These are phyloP conservation scores for Acanthurus lineatus DNA, from an alignment of 2,797 vertebrate species.

Conservation along the genomic window DNA sequence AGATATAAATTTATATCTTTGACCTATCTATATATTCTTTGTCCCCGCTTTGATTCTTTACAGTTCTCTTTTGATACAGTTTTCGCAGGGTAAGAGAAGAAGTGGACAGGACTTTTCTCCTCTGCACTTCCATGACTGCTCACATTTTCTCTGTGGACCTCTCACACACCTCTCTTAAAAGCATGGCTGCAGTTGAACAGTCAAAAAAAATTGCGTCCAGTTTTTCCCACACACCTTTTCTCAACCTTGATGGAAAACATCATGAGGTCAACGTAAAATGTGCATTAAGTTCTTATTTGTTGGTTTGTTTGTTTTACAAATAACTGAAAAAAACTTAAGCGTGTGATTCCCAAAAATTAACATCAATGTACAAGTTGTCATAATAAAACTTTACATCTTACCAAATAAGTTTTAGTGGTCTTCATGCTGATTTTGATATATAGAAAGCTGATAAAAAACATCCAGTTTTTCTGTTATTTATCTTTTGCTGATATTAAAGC, in stretches of 20 bases:
- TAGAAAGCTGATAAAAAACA: background rate
- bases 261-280: too few species aligned
- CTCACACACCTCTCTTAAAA: constrained; percentile 47
- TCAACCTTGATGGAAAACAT: too few species aligned
- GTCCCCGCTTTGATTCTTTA: constrained; percentile 43
- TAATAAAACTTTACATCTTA: background rate
- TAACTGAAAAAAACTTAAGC: too few species aligned
- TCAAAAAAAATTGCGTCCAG: too few species aligned
- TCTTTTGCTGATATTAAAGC: too few species aligned
- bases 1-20: constrained; percentile 47
- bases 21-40: constrained; percentile 30
- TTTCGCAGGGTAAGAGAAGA: constrained; percentile 26
- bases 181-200: constrained; percentile 16
- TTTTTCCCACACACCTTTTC: too few species aligned
- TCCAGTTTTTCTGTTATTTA: background rate
- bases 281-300: too few species aligned
- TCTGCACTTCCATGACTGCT: constrained; percentile 34
- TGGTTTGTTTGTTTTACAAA: too few species aligned
- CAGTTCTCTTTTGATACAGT: constrained; percentile 32
- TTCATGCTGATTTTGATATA: background rate
- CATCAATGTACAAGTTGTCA: background rate
- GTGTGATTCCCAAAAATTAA: too few species aligned
- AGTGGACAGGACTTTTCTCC: constrained; percentile 35
- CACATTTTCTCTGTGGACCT: constrained; percentile 42
- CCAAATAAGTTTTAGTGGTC: background rate